Base-by-base conservation (phyloP, 2,113 vertebrate species). In the Addax nasomaculatus region DNA sequence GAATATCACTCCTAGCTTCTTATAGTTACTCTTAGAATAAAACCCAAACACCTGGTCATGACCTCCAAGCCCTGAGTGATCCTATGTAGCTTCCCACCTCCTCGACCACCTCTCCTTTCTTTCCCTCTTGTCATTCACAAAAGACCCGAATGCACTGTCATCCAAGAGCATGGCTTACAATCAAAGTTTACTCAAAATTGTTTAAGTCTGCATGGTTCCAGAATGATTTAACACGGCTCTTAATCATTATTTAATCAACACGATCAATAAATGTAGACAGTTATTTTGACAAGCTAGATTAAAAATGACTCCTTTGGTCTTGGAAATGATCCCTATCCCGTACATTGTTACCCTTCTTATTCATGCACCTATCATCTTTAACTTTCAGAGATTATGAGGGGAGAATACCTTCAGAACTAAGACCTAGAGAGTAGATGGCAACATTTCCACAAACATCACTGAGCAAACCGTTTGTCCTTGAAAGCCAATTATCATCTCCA, bases 251-350 rank as follows among this genome's bases (percentile, higher is more conserved):
- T 60, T 88, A 89, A 86, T 57, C 43, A 80, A 47, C 70, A 70
- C 15, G 23, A 67, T 85, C 45, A 62, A 36, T 73, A 39, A 27
- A 85, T 1, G 2, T 7, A 83, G 51, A 39, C 4, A 67, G 29
- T 93, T 57, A 93, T 86, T 92, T 43, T 55, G 89, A 89, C 33
- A 93, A 97, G n/a, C 55, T 70, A 51, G 47, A 85, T 80, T 53
- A 64, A 92, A 81, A 88, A 60, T 4, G 19, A 47, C 17, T 70
- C 43, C 81, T 64, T 39, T n/a, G 15, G 92, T 39, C 57, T 83
- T 51, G 9, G 33, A 62, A 83, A 53, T 57, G 78, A 78, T 89
- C 16, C 17, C 70, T 15, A 14, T 49, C 39, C 30, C 13, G 57
- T 64, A 6, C 8, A 49, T 23, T 23, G 29, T 53, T 73, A 21